Evolutionary conservation across 2,797 vertebrate genomes (phyloP), one percentile per base, ranked within the genome.

Genomic region (Clamator glandarius): DNA sequence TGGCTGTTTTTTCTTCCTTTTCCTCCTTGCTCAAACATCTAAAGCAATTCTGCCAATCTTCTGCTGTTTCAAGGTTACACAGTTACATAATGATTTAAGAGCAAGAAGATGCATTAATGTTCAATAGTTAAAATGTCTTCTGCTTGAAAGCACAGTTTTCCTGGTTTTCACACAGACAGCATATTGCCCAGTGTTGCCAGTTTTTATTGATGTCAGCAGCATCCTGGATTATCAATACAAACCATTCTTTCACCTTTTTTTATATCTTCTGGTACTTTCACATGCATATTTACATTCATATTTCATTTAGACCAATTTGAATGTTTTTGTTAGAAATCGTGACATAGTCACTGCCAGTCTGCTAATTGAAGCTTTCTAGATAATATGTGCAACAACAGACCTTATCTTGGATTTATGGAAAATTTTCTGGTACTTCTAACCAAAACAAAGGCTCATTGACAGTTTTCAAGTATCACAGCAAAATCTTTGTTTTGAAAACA

Each of bases 171-270:
- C 61, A 25, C 29, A 63, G 33, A 13, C 42, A 44, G 67, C 33
- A 33, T 0, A 0, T 78, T 84, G 25, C 17, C n/a, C 10, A 12
- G 17, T 21, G 16, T 44, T 89, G 50, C 51, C 26, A 67, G 15
- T 15, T 46, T 58, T 79, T 81, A 35, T 7, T 57, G 39, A 24
- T 33, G 33, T 41, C 61, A 70, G 1, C 28, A 44, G 8, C 73
- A n/a, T 19, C 44, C 44, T 64, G 41, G 31, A 50, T 79, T 76
- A 54, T 52, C 15, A 18, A 31, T 78, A 50, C 50, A 87, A 72
- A 20, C 11, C 9, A 15, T 28, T 72, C n/a, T 81, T 87, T 18
- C 35, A 39, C 15, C 29, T 63, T 7, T 63, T 52, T 70, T 68
- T 70, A 19, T 19, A 0, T 57, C 15, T 62, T 87, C 31, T 33